A percentile compares a stretch with the other conserved stretches of the same genome.
phyloP scores from a whole-genome alignment of 1,140 invertebrate genomes.

The Chrysopa pallens region DNA sequence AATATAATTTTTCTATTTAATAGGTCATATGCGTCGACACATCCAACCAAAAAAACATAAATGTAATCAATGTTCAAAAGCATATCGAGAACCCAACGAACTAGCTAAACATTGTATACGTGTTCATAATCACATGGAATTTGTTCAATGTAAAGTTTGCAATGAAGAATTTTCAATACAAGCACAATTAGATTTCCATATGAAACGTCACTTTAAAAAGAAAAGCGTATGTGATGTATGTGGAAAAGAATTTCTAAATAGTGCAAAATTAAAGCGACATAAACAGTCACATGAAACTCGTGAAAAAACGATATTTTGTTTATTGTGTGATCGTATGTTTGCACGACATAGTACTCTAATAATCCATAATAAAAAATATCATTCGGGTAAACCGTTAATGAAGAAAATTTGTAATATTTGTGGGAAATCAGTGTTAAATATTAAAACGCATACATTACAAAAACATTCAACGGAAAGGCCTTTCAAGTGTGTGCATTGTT shows the following conservation, averaged over 20 bases:
- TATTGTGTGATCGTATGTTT: too few species aligned
- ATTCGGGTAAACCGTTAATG: too few species aligned
- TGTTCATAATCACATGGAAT: too few species aligned
- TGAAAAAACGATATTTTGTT: too few species aligned
- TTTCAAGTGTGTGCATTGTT: conserved; percentile 5
- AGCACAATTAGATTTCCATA: background rate
- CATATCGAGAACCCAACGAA: background rate
- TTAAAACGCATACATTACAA: too few species aligned
- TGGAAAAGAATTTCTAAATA: background rate
- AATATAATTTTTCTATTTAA: too few species aligned
- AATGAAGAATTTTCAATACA: background rate
- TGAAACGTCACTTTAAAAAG: background rate
- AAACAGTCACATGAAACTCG: background rate
- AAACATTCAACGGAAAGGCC: conserved; percentile 4
- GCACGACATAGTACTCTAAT: too few species aligned
- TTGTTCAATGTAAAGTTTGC: background rate
- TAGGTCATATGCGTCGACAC: background rate
- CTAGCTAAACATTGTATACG: background rate
- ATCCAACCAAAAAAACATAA: background rate
- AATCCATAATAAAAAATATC: too few species aligned
- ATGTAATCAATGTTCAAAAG: background rate
- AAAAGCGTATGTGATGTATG: background rate
- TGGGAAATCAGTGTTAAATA: too few species aligned
- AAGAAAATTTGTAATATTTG: too few species aligned
- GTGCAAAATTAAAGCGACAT: background rate